Conservation (phyloP, 1,140 invertebrate genomes). For the Scaptomyza pallida region DNA sequence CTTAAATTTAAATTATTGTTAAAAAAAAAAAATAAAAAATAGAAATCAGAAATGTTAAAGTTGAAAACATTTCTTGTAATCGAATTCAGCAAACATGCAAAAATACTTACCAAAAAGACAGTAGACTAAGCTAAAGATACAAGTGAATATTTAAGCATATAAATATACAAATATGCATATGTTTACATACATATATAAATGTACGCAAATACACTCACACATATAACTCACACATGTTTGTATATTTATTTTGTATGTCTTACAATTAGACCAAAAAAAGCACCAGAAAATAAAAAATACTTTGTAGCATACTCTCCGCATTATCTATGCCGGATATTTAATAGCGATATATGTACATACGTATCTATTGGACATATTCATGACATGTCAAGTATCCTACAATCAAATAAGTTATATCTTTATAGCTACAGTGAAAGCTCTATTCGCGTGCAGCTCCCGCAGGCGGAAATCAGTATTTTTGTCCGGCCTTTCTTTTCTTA, state of each 20-base stretch:
- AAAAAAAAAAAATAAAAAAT: slow-evolving; percentile 1
- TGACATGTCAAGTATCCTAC: too few species aligned
- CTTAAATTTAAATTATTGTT: slow-evolving; percentile 57
- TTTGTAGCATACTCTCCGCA: slow-evolving; percentile 40
- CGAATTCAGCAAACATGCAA: slow-evolving; percentile 48
- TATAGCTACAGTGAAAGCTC: too few species aligned
- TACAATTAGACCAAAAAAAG: neutral
- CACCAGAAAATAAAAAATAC: too few species aligned
- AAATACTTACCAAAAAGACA: slow-evolving; percentile 79
- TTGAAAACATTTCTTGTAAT: slow-evolving; percentile 19
- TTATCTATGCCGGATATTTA: slow-evolving; percentile 36
- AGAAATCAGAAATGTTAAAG: slow-evolving; percentile 29
- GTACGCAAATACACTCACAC: slow-evolving; percentile 7
- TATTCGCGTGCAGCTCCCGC: too few species aligned
- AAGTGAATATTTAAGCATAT: slow-evolving; percentile 8
- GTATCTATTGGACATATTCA: too few species aligned
- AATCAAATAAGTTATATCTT: too few species aligned
- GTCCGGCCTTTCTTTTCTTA: too few species aligned
- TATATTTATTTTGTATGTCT: slow-evolving; percentile 7
- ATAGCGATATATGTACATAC: slow-evolving; percentile 15
- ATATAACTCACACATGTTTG: slow-evolving; percentile 23
- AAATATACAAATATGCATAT: neutral
- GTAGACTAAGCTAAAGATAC: slow-evolving; percentile 60
- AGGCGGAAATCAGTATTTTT: too few species aligned
- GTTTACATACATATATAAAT: slow-evolving; percentile 29